phyloP scores from a whole-genome alignment of 2,797 vertebrate species.

The Manis javanica region DNA sequence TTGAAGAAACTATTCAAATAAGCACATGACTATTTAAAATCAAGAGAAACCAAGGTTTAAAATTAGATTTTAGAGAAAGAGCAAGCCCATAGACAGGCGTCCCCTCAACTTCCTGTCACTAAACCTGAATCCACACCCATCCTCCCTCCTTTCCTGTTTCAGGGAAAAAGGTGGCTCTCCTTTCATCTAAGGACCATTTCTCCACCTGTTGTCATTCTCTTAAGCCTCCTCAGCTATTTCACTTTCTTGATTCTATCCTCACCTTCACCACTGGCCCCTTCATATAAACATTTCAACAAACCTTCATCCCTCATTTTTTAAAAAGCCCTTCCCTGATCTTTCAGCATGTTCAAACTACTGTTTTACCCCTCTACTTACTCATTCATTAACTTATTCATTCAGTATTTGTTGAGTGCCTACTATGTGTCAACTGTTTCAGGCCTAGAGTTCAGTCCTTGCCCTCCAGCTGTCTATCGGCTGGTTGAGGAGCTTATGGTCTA shows the following conservation, averaged over 20 bases:
- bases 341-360: background rate
- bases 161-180: background rate
- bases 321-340: background rate
- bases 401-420: background rate
- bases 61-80: background rate
- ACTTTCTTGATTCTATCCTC: too few species aligned
- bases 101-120: background rate
- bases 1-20: conserved; percentile 34
- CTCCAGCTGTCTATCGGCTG: background rate
- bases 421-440: background rate
- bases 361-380: background rate
- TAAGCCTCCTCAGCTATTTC: background rate
- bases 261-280: background rate
- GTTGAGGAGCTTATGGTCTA: background rate
- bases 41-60: conserved; percentile 50
- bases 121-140: background rate
- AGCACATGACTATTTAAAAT: conserved; percentile 52
- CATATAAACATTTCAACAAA: background rate
- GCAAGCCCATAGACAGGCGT: too few species aligned
- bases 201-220: background rate
- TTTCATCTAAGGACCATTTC: background rate
- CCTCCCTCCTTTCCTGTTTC: too few species aligned
- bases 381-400: background rate
- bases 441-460: background rate
- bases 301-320: background rate